Percentiles rank a stretch among this genome's conserved stretches.
phyloP scores from a whole-genome alignment of 2,888 invertebrate species.

The Buathra laborator region DNA sequence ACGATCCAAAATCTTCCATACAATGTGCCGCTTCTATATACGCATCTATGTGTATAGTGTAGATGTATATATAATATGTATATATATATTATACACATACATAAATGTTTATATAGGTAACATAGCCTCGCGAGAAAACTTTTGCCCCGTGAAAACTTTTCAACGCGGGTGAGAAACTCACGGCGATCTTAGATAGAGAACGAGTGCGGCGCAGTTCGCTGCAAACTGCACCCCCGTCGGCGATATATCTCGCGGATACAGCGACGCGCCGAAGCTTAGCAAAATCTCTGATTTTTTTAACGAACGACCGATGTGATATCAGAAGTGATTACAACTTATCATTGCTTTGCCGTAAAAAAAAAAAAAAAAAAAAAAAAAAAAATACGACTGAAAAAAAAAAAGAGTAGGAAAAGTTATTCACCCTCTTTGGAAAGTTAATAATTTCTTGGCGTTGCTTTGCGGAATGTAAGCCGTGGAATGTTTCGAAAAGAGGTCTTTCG shows the following conservation, averaged over 20 bases:
- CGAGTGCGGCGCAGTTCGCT: conserved; percentile 1
- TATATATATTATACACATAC: not conserved
- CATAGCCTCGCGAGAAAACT: conserved; percentile 28
- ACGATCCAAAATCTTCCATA: conserved; percentile 21
- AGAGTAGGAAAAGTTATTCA: not conserved
- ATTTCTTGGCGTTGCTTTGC: not conserved
- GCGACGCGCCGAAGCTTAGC: not conserved
- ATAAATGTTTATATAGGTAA: conserved; percentile 2
- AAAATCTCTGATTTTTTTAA: not conserved
- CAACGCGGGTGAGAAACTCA: not conserved
- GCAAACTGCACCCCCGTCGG: not conserved
- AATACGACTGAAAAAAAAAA: not conserved
- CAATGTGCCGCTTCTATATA: not conserved
- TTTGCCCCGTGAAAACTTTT: conserved; percentile 35
- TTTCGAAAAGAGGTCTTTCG: not conserved
- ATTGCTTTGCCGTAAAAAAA: not conserved
- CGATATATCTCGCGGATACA: not conserved
- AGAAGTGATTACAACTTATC: conserved; percentile 12
- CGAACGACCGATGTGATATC: not conserved
- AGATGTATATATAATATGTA: not conserved
- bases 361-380: not conserved
- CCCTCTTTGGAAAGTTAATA: not conserved
- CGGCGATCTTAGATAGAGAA: not conserved
- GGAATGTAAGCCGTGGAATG: not conserved
- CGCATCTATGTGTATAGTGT: not conserved